A percentile compares a stretch with the other conserved stretches of the same genome.
Evolutionary conservation across 2,797 vertebrate species (phyloP).

Genomic region (Euthynnus affinis): DNA sequence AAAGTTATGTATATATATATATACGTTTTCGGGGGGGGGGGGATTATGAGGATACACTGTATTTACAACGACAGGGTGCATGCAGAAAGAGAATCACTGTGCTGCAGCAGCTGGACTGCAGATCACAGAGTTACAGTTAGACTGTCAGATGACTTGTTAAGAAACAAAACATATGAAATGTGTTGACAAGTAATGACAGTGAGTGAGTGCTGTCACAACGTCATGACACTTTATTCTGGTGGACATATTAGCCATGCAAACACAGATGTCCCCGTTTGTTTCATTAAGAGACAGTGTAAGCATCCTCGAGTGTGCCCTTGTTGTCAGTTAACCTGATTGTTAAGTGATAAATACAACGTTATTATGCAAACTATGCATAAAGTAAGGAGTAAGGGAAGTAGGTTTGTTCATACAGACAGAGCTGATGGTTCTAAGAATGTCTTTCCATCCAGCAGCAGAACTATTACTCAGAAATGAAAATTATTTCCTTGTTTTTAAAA

Average conservation of each 20-base stretch:
- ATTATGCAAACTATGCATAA: not conserved
- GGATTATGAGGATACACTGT: not conserved
- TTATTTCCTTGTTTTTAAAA: not conserved
- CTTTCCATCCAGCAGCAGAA: not conserved
- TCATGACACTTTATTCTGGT: not conserved
- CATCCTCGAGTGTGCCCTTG: not conserved
- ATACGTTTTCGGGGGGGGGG: not conserved
- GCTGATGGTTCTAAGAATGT: conserved; percentile 1
- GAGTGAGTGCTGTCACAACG: not conserved
- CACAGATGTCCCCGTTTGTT: not conserved
- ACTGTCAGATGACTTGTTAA: not conserved
- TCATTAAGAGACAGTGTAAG: not conserved
- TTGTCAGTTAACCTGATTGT: conserved; percentile 26
- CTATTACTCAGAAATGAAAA: not conserved
- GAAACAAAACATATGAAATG: conserved; percentile 19
- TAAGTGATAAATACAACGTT: conserved; percentile 17
- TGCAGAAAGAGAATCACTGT: conserved; percentile 29
- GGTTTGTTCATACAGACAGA: conserved; percentile 3
- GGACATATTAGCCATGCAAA: conserved; percentile 17
- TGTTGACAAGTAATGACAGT: no score
- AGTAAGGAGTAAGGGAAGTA: not conserved
- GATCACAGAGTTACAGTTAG: conserved; percentile 4
- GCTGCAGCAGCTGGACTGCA: conserved; percentile 12
- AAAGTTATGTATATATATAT: not conserved
- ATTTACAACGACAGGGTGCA: conserved; percentile 29